These are phyloP conservation scores for Drosophila villosipedis DNA, from an alignment of 2,888 invertebrate genomes.

Conservation along the genomic window DNA sequence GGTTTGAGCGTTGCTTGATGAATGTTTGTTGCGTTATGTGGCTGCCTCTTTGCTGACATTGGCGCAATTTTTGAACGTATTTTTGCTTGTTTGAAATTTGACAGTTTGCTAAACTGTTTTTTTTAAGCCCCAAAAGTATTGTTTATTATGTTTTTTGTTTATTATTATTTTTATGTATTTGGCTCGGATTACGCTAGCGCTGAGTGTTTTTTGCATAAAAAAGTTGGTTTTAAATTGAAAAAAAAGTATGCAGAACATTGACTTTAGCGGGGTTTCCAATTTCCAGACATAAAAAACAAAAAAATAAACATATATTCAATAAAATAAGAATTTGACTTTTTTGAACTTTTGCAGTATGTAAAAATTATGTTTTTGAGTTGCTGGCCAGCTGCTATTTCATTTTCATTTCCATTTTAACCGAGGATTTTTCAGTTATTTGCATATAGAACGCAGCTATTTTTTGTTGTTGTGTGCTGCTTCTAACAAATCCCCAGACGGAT, in stretches of 20 bases:
- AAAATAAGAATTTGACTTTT: background rate
- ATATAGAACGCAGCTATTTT: conserved; percentile 43
- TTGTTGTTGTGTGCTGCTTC: conserved; percentile 2
- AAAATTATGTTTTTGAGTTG: background rate
- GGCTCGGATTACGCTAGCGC: conserved; percentile 40
- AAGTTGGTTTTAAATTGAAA: conserved; percentile 41
- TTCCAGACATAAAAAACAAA: background rate
- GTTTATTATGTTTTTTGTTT: conserved; percentile 5
- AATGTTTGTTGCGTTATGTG: conserved; percentile 26
- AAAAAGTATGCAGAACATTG: background rate
- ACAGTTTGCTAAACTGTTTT: background rate
- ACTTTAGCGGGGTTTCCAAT: background rate
- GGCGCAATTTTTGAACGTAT: conserved; percentile 20
- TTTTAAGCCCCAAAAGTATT: background rate
- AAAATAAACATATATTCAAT: background rate
- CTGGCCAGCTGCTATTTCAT: background rate
- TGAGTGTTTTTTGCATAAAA: background rate
- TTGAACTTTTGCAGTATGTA: background rate
- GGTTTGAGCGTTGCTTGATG: conserved; percentile 37
- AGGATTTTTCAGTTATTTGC: background rate
- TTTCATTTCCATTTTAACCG: background rate
- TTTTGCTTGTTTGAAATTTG: conserved; percentile 1
- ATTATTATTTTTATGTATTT: background rate
- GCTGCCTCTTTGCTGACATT: conserved; percentile 23
- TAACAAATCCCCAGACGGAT: conserved; percentile 34